A percentile compares a stretch with the other conserved stretches of the same genome.
Conservation (phyloP, 2,888 invertebrate genomes). For the Tenthredo scrophulariae region DNA sequence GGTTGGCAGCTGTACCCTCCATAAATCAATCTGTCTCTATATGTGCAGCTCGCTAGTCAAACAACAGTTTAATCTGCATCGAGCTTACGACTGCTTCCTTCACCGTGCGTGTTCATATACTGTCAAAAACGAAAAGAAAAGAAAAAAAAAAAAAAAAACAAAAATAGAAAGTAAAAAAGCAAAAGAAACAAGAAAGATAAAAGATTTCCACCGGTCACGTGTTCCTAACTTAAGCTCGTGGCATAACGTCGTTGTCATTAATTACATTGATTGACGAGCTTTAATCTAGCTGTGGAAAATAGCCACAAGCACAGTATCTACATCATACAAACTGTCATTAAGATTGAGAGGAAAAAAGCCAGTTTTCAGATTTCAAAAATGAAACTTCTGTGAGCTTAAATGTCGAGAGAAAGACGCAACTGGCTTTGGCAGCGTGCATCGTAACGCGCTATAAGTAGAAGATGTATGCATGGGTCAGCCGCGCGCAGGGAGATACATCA, state of each 20-base stretch:
- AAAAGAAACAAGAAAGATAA: not conserved
- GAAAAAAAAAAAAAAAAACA: not conserved
- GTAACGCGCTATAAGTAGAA: not conserved
- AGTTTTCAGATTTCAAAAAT: not conserved
- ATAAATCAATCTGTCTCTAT: slow-evolving; percentile 55
- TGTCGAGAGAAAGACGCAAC: not conserved
- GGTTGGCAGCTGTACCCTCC: slow-evolving; percentile 53
- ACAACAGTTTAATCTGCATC: slow-evolving; percentile 37
- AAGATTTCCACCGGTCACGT: not conserved
- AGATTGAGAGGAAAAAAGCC: not conserved
- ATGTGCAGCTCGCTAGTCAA: slow-evolving; percentile 42
- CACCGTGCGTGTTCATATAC: not conserved
- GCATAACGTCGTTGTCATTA: not conserved
- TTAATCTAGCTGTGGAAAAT: not conserved
- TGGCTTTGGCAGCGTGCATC: not conserved
- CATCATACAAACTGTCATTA: not conserved
- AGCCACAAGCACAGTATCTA: not conserved
- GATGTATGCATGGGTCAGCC: not conserved
- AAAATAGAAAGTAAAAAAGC: not conserved
- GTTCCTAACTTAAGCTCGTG: not conserved
- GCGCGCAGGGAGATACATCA: slow-evolving; percentile 7
- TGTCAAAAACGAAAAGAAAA: not conserved
- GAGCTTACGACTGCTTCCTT: not conserved
- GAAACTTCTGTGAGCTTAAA: not conserved
- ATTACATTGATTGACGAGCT: not conserved